Evolutionary conservation across 2,113 vertebrate genomes (phyloP).

Genomic region (Penelope pileata): DNA sequence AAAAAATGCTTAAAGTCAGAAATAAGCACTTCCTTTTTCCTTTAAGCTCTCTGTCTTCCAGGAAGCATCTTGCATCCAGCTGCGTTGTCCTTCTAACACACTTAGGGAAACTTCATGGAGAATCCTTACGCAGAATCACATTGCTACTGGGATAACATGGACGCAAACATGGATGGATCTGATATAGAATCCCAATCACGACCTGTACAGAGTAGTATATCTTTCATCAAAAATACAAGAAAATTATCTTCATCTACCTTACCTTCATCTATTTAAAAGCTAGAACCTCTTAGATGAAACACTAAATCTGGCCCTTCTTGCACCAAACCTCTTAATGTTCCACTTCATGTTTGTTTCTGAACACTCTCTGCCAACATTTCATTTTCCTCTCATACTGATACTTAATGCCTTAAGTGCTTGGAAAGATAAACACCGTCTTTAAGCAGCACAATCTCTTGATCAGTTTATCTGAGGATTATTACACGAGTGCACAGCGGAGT

Average conservation of each 20-base stretch:
- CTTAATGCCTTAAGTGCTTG: slow-evolving; percentile 64
- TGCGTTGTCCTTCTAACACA: background rate
- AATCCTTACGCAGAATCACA: background rate
- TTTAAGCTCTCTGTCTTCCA: background rate
- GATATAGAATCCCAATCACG: background rate
- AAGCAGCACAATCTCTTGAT: slow-evolving; percentile 42
- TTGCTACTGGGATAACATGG: background rate
- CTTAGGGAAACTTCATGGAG: background rate
- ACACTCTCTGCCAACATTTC: slow-evolving; percentile 22
- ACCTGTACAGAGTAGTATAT: background rate
- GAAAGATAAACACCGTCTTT: slow-evolving; percentile 66
- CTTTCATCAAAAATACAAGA: background rate
- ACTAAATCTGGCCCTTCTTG: background rate
- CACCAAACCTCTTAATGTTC: background rate
- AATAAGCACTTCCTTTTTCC: background rate
- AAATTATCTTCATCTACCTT: no score
- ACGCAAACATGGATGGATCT: background rate
- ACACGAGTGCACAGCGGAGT: background rate
- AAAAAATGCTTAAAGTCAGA: background rate
- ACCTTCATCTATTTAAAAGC: slow-evolving; percentile 2
- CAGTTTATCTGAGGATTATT: slow-evolving; percentile 65
- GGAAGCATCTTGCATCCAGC: background rate
- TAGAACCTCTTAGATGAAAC: background rate
- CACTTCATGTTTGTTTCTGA: background rate
- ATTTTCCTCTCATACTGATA: slow-evolving; percentile 38